Evolutionary conservation across 2,888 invertebrate genomes (phyloP).

Genomic region (Dascillus cervinus): DNA sequence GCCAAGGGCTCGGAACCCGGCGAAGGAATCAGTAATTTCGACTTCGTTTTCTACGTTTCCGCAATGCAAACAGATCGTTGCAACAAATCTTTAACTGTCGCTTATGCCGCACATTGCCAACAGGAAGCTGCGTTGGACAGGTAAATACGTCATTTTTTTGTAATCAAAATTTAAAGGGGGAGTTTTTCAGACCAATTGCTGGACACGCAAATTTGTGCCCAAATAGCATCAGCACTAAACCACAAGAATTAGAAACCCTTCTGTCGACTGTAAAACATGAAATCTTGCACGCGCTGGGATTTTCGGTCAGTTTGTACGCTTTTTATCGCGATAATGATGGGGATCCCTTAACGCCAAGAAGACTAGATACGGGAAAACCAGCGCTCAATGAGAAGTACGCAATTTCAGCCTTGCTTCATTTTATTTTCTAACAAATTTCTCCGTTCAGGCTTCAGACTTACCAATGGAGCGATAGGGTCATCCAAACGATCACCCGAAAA

Average conservation of each 20-base stretch:
- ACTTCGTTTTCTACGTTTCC: conserved; percentile 96
- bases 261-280: conserved; percentile 97
- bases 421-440: conserved; percentile 4
- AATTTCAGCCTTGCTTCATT: conserved; percentile 1
- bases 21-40: conserved; percentile 69
- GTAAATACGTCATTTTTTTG: conserved; percentile 9
- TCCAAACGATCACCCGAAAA: conserved; percentile 59
- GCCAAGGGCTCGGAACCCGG: conserved; percentile 50
- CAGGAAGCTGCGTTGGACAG: conserved; percentile 85
- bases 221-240: conserved; percentile 82
- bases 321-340: conserved; percentile 92
- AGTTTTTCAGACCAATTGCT: conserved; percentile 84
- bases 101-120: conserved; percentile 98
- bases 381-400: conserved; percentile 78
- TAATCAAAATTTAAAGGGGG: background rate
- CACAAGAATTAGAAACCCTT: conserved; percentile 83
- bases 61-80: conserved; percentile 87
- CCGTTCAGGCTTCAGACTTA: conserved; percentile 71
- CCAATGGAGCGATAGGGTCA: conserved; percentile 89
- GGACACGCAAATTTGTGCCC: conserved; percentile 99
- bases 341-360: conserved; percentile 72
- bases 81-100: conserved; percentile 82
- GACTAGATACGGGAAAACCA: conserved; percentile 82
- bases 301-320: conserved; percentile 93
- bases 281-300: conserved; percentile 94